Conservation (phyloP, 2,888 invertebrate species). For the Bruchidius siliquastri region DNA sequence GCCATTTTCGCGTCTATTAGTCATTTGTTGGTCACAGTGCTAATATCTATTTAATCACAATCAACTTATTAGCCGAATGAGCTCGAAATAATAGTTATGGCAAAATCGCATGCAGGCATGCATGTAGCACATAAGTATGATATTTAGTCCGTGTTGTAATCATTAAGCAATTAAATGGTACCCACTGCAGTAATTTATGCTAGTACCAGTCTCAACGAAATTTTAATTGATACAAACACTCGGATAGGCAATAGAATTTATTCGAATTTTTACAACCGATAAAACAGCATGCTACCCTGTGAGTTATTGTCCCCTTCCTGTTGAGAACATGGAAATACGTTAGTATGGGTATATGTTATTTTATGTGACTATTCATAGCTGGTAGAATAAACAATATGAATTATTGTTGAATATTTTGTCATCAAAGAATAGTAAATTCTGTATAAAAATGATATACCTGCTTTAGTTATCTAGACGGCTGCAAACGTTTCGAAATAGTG, state of each 20-base stretch:
- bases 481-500: too few species aligned
- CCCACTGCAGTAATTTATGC: neutral
- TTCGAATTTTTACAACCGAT: neutral
- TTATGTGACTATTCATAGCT: neutral
- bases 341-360: neutral
- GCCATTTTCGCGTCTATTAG: neutral
- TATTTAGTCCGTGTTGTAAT: neutral
- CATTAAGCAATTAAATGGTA: neutral
- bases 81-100: neutral
- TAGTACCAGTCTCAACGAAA: neutral
- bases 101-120: neutral
- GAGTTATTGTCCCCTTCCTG: neutral
- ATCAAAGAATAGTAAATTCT: neutral
- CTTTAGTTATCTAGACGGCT: too few species aligned
- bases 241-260: neutral
- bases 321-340: neutral
- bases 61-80: neutral
- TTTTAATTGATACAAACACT: neutral
- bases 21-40: neutral
- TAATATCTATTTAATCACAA: neutral
- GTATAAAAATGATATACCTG: too few species aligned
- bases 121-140: neutral
- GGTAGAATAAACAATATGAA: neutral
- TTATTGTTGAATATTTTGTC: neutral
- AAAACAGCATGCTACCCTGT: neutral